Percentiles rank a stretch among this genome's conserved stretches.
These are phyloP conservation scores for Hyles vespertilio DNA, from an alignment of 1,140 invertebrate species.

Conservation along the genomic window DNA sequence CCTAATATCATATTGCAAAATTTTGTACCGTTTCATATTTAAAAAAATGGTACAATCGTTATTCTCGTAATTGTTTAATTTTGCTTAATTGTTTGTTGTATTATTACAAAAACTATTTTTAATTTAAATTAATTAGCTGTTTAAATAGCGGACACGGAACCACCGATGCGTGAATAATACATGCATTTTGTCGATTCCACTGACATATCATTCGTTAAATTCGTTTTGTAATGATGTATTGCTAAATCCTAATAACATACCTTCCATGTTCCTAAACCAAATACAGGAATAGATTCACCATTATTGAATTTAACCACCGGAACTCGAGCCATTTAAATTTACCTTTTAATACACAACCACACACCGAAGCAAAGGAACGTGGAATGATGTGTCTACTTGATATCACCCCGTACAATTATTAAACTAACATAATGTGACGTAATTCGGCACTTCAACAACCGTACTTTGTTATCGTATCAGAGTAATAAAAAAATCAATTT, in stretches of 20 bases:
- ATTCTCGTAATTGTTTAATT: background rate
- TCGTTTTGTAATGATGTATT: background rate
- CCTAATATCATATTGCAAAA: too few relatives aligned
- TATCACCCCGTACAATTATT: too few relatives aligned
- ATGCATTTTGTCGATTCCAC: background rate
- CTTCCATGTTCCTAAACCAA: slow-evolving; percentile 88
- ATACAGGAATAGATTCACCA: slow-evolving; percentile 78
- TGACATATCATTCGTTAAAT: background rate
- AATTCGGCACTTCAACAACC: too few relatives aligned
- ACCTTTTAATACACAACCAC: too few relatives aligned
- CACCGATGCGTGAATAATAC: background rate
- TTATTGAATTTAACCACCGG: slow-evolving; percentile 72
- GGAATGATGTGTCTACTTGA: too few relatives aligned
- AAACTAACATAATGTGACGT: too few relatives aligned
- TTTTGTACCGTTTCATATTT: too few relatives aligned
- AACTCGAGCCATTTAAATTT: background rate
- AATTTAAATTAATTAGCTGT: background rate
- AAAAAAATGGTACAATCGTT: too few relatives aligned
- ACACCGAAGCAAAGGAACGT: too few relatives aligned
- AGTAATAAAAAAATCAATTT: too few relatives aligned
- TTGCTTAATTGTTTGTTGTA: background rate
- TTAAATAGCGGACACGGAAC: background rate
- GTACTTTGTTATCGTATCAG: too few relatives aligned
- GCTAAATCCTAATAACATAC: slow-evolving; percentile 63
- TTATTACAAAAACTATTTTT: background rate